Percentiles rank a stretch among this genome's conserved stretches.
Conservation (phyloP, 2,888 invertebrate genomes). For the Pemphredon lugubris region DNA sequence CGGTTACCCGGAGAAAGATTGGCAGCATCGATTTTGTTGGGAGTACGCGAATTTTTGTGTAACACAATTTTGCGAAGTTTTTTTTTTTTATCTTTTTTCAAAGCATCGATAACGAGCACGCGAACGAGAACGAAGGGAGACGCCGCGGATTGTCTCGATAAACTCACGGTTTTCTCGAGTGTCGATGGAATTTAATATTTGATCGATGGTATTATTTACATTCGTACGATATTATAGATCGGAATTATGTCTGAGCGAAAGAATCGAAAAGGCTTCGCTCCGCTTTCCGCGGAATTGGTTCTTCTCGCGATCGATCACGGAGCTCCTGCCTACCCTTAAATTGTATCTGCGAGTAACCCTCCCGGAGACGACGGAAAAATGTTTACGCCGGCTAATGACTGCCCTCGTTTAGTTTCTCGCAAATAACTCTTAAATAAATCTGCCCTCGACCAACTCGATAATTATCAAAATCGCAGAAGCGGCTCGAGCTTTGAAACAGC, state of each 20-base stretch:
- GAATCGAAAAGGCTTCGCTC: constrained; percentile 14
- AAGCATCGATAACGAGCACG: too few species aligned
- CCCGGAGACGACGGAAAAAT: constrained; percentile 47
- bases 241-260: constrained; percentile 47
- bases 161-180: too few species aligned
- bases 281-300: constrained; percentile 44
- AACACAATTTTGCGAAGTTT: too few species aligned
- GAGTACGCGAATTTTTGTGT: too few species aligned
- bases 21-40: too few species aligned
- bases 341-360: constrained; percentile 21
- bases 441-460: constrained; percentile 17
- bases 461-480: background rate
- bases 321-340: constrained; percentile 24
- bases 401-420: constrained; percentile 26
- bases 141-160: too few species aligned
- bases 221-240: constrained; percentile 42
- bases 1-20: too few species aligned
- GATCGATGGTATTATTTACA: constrained; percentile 43
- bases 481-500: background rate
- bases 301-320: constrained; percentile 48
- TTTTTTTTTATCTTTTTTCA: too few species aligned
- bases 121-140: too few species aligned
- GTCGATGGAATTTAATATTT: constrained; percentile 25
- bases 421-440: constrained; percentile 31
- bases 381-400: constrained; percentile 49